phyloP scores from a whole-genome alignment of 2,113 vertebrate species.

The Sphaerodactylus townsendi region DNA sequence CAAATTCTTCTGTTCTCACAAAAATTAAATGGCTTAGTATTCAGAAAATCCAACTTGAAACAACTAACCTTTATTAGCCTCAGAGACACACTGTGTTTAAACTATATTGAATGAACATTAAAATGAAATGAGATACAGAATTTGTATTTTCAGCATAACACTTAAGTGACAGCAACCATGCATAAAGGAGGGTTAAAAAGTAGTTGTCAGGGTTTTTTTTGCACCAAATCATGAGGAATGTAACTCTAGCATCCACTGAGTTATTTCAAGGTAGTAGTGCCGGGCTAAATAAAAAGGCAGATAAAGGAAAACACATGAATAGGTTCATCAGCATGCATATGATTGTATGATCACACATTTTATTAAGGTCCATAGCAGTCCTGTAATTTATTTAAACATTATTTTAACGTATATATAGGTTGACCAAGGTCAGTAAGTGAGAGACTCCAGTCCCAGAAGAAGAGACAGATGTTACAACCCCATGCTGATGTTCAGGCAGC shows the following conservation, averaged over 20 bases:
- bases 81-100: constrained; percentile 17
- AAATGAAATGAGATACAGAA: neutral
- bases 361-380: neutral
- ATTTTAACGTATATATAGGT: too few species aligned
- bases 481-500: too few species aligned
- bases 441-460: too few species aligned
- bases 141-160: neutral
- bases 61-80: constrained; percentile 14
- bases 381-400: too few species aligned
- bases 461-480: too few species aligned
- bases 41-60: constrained; percentile 2
- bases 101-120: neutral
- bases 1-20: neutral
- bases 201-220: neutral
- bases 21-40: constrained; percentile 21
- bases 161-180: neutral
- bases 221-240: neutral
- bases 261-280: neutral
- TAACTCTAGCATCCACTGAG: neutral
- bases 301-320: neutral
- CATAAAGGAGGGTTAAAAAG: neutral
- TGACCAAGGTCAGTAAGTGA: too few species aligned
- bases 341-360: neutral
- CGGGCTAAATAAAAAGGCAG: neutral
- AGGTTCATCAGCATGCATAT: neutral